phyloP scores from a whole-genome alignment of 2,888 invertebrate species.

The Thecocarcelia acutangulata region DNA sequence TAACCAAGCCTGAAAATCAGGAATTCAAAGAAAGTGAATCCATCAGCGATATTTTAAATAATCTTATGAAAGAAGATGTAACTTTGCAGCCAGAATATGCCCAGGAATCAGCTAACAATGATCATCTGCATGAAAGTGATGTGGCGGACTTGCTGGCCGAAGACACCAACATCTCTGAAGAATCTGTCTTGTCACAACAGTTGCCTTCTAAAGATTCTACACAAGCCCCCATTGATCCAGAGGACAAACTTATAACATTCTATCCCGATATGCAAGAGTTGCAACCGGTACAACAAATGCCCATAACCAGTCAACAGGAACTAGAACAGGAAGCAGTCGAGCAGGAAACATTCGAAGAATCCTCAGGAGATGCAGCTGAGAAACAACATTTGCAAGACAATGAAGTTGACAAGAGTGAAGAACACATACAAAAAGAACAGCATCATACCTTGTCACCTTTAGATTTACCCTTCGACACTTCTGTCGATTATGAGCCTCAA shows the following conservation, averaged over 20 bases:
- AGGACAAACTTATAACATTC: slow-evolving; percentile 72
- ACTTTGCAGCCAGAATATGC: slow-evolving; percentile 73
- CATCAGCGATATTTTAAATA: slow-evolving; percentile 77
- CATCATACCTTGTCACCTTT: slow-evolving; percentile 75
- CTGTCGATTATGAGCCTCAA: slow-evolving; percentile 72
- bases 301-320: slow-evolving; percentile 28
- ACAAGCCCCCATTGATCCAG: slow-evolving; percentile 47
- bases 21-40: slow-evolving; percentile 77
- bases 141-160: slow-evolving; percentile 67
- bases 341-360: slow-evolving; percentile 19
- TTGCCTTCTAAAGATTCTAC: slow-evolving; percentile 57
- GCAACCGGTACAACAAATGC: slow-evolving; percentile 43
- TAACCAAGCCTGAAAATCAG: slow-evolving; percentile 22
- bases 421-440: slow-evolving; percentile 59
- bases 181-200: slow-evolving; percentile 64
- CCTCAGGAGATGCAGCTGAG: slow-evolving; percentile 38
- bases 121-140: slow-evolving; percentile 54
- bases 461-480: slow-evolving; percentile 77
- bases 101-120: slow-evolving; percentile 59
- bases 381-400: neutral
- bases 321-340: slow-evolving; percentile 12
- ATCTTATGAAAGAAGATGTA: slow-evolving; percentile 76
- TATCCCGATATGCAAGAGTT: slow-evolving; percentile 71
- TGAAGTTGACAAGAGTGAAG: neutral
- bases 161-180: slow-evolving; percentile 67